phyloP scores from a whole-genome alignment of 2,888 invertebrate genomes.

The Sipha maydis region DNA sequence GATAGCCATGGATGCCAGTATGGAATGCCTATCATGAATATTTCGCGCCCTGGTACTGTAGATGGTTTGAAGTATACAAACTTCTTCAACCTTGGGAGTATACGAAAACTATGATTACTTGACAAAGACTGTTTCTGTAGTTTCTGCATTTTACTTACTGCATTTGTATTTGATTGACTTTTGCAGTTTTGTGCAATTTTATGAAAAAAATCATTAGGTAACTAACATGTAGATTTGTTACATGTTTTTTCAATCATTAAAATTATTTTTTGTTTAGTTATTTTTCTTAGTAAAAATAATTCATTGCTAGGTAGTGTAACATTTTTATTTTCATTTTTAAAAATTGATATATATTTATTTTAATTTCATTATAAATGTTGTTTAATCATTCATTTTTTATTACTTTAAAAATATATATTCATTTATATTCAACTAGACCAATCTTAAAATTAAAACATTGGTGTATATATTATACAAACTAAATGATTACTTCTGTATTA shows the following conservation, averaged over 20 bases:
- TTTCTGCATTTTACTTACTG: not conserved
- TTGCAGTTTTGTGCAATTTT: not conserved
- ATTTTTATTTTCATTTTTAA: not conserved
- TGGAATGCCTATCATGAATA: conserved; percentile 39
- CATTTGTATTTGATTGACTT: not conserved
- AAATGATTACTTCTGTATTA: no score
- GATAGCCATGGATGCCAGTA: conserved; percentile 22
- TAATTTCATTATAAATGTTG: not conserved
- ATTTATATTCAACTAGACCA: not conserved
- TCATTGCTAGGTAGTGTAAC: not conserved
- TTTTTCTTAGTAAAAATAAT: not conserved
- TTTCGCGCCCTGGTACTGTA: not conserved
- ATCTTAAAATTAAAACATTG: no score
- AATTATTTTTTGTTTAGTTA: not conserved
- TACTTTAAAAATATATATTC: not conserved
- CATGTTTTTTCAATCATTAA: not conserved
- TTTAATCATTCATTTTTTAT: not conserved
- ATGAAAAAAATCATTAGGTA: not conserved
- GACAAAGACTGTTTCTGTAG: conserved; percentile 23
- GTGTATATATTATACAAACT: no score
- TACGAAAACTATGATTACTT: conserved; percentile 1
- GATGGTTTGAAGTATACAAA: not conserved
- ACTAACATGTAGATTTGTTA: not conserved
- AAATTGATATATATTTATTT: not conserved
- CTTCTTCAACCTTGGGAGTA: conserved; percentile 8